These are phyloP conservation scores for Puffinus mauretanicus DNA, from an alignment of 2,113 vertebrate species.

Conservation along the genomic window DNA sequence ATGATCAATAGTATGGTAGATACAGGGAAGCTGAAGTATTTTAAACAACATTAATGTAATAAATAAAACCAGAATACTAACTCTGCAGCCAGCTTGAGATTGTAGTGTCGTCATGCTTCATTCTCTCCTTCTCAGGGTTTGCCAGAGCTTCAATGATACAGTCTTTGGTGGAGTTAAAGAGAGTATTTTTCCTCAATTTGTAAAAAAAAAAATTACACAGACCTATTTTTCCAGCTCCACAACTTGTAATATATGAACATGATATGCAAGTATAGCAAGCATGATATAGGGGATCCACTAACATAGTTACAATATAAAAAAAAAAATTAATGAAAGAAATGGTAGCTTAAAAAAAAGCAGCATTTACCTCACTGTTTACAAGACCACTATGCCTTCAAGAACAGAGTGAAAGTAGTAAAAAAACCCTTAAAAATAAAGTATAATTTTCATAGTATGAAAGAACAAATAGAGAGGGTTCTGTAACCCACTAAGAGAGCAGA, in stretches of 20 bases:
- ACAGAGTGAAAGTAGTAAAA: not conserved
- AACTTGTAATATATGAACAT: not conserved
- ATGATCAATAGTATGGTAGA: not conserved
- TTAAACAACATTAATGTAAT: not conserved
- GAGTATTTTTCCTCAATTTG: not conserved
- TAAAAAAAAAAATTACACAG: not conserved
- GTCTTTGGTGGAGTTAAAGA: conserved; percentile 84
- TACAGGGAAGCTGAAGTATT: not conserved
- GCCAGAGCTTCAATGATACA: conserved; percentile 98
- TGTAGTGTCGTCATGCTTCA: conserved; percentile 98
- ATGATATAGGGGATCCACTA: not conserved
- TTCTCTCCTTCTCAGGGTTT: conserved; percentile 98
- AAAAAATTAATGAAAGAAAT: not conserved
- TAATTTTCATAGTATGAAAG: not conserved
- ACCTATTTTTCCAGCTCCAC: not conserved
- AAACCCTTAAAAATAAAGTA: not conserved
- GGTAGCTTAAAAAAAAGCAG: not conserved
- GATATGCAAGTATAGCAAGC: not conserved
- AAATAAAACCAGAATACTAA: conserved; percentile 72
- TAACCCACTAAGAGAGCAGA: not conserved
- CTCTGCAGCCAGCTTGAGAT: conserved; percentile 98
- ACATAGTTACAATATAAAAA: not conserved
- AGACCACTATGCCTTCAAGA: not conserved
- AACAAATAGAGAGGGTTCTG: not conserved
- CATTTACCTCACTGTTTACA: not conserved